Conservation (phyloP, 1,140 invertebrate species). For the Drosophila sturtevanti region DNA sequence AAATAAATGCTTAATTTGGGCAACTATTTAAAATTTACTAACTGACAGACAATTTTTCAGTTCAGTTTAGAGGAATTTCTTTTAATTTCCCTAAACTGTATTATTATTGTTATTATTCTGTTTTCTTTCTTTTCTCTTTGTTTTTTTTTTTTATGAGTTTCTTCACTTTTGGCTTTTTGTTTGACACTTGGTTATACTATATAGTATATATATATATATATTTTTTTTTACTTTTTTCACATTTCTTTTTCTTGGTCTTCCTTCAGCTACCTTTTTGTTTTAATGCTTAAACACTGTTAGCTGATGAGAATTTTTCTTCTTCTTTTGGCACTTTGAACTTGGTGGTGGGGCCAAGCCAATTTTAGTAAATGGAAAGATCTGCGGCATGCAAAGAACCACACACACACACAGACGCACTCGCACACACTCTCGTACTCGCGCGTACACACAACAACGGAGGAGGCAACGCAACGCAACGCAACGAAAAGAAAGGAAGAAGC, state of each 20-base stretch:
- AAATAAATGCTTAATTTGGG: constrained; percentile 36
- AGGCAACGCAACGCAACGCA: background rate
- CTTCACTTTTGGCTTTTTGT: constrained; percentile 72
- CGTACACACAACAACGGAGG: constrained; percentile 23
- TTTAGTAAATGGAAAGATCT: constrained; percentile 29
- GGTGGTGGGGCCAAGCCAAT: constrained; percentile 24
- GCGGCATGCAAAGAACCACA: constrained; percentile 19
- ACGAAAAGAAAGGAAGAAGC: constrained; percentile 35
- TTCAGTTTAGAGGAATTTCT: background rate
- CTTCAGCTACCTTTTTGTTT: constrained; percentile 53
- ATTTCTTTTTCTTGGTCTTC: constrained; percentile 14
- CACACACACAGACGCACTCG: constrained; percentile 16
- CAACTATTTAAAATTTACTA: constrained; percentile 65
- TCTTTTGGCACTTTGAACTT: constrained; percentile 21
- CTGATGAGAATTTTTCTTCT: constrained; percentile 25
- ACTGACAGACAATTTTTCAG: background rate
- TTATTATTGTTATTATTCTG: constrained; percentile 51
- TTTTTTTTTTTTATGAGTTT: constrained; percentile 70
- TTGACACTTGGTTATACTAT: constrained; percentile 50
- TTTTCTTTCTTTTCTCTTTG: constrained; percentile 15
- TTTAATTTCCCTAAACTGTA: constrained; percentile 66
- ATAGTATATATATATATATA: background rate
- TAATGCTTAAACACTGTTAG: constrained; percentile 53
- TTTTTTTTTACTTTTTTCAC: constrained; percentile 5
- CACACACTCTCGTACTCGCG: constrained; percentile 15